Percentiles rank a stretch among this genome's conserved stretches.
Evolutionary conservation across 1,140 invertebrate genomes (phyloP).

Genomic region (Drosophila gunungcola): DNA sequence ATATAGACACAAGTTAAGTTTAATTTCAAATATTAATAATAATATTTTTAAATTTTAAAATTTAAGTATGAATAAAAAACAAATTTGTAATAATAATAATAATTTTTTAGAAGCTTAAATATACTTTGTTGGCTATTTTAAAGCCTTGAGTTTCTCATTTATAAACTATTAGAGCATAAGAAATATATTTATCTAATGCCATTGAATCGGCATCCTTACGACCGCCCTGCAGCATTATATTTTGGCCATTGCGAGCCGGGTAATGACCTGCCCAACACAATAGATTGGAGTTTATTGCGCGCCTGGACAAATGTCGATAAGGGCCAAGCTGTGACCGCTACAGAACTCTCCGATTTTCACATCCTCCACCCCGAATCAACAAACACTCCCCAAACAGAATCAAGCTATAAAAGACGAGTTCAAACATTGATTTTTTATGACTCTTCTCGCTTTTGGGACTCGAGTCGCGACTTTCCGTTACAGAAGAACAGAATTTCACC

Average conservation of each 20-base stretch:
- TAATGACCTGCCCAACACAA: constrained; percentile 42
- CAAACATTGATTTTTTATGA: constrained; percentile 56
- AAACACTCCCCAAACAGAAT: constrained; percentile 20
- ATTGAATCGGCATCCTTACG: neutral
- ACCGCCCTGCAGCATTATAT: neutral
- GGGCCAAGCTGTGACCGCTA: constrained; percentile 17
- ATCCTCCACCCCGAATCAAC: constrained; percentile 5
- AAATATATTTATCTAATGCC: constrained; percentile 3
- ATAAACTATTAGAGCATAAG: constrained; percentile 3
- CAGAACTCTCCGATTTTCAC: constrained; percentile 3
- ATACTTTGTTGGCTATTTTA: too few species aligned
- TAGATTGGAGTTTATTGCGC: constrained; percentile 49
- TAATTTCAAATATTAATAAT: too few species aligned
- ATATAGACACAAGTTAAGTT: too few species aligned
- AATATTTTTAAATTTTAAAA: too few species aligned
- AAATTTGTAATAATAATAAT: too few species aligned
- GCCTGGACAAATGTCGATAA: constrained; percentile 53
- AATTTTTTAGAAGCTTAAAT: too few species aligned
- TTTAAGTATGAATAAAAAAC: too few species aligned
- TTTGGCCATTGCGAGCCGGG: constrained; percentile 9
- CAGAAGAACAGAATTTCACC: constrained; percentile 32
- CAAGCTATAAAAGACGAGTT: constrained; percentile 48
- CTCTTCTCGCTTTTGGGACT: constrained; percentile 13
- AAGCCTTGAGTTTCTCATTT: neutral
- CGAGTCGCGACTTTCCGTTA: constrained; percentile 28